Base-by-base conservation (phyloP, 2,797 vertebrate genomes). In the Danio aesculapii region DNA sequence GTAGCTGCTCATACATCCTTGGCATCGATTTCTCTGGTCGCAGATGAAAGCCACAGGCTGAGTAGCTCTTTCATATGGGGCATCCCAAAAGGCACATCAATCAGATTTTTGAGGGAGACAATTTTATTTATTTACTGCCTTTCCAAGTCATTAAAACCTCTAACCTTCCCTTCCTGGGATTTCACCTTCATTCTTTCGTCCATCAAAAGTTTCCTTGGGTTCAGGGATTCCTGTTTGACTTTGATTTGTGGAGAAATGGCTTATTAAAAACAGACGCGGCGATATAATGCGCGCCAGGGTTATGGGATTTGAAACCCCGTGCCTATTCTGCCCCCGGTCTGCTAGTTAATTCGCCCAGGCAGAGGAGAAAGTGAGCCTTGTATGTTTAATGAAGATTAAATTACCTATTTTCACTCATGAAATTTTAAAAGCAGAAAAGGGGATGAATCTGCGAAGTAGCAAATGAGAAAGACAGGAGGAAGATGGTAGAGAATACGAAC, bases 341-440 rank as follows among this genome's bases (percentile, higher is more conserved):
- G 11, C 81, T 79, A 85, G 88, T 90, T 92, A 91, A 93, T 92
- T 92, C 90, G 81, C 81, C 63, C 68, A 77, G 72, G 85, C 90
- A 83, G 87, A 88, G 85, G 61, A 62, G 52, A 85, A 84, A 84
- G 77, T 83, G 83, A 62, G 84, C 84, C 83, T 87, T 91, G 86
- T 91, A 93, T 89, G 87, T 94, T 92, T 93, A 93, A 93, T 92
- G 89, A 94, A 92, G 89, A 92, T 92, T 92, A 92, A 93, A 93
- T 91, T 89, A 94, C 90, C 87, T 91, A 90, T 92, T 93, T 93
- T 92, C 85, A 82, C 79, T 92, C 91, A 92, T 94, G 85, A 92
- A 92, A 91, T 81, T 91, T 92, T 91, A 85, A 93, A 84, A 57
- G 69, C 81, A 83, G 85, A 87, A 87, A 86, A 68, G 30, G 6